Base-by-base conservation (phyloP, 1,140 invertebrate species). In the Eubasilissa regina region DNA sequence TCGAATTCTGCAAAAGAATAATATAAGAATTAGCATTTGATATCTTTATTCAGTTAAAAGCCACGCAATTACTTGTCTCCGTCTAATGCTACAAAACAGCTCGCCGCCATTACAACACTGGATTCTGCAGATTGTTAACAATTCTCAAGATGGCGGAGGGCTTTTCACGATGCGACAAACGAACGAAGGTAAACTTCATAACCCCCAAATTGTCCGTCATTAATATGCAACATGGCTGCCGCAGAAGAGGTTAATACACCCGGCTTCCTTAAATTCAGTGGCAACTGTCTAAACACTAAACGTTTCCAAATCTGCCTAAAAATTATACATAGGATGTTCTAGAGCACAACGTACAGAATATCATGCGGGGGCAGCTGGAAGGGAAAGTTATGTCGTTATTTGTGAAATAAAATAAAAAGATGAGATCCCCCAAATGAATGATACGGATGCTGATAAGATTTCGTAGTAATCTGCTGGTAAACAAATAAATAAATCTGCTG, bases 1-100 rank as follows among this genome's bases (percentile, higher is more conserved):
- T 99, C 98, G 87, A 99, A 99, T 93, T 99, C 98, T 99, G 94
- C 25, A 96, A 95, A 84, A 86, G 86, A 86, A 87, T 51, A 21
- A 56, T n/a, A n/a, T 62, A 10, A 25, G 0, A 35, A 62, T 62
- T 8, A 62, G 35, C 9, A 62, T 51, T 51, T 15, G n/a, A 8
- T 3, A 51, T 51, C 25, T 35, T 35, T 35, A 35, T 35, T 35
- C 25, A 35, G 25, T 35, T 35, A 35, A 35, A 35, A 1, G 6
- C 6, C 25, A 35, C 25, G 25, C 25, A 35, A n/a, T n/a, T 35
- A 35, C 25, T 3, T 6, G 25, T n/a, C n/a, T n/a, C n/a, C 25
- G 6, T 6, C 6, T 6, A 35, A 35, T 35, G 25, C 1, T 6
- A 35, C 25, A 35, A 35, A 35, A 1, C 25, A 35, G 25, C 25